Base-by-base conservation (phyloP, 2,113 vertebrate species). In the Sphyrna mokarran region DNA sequence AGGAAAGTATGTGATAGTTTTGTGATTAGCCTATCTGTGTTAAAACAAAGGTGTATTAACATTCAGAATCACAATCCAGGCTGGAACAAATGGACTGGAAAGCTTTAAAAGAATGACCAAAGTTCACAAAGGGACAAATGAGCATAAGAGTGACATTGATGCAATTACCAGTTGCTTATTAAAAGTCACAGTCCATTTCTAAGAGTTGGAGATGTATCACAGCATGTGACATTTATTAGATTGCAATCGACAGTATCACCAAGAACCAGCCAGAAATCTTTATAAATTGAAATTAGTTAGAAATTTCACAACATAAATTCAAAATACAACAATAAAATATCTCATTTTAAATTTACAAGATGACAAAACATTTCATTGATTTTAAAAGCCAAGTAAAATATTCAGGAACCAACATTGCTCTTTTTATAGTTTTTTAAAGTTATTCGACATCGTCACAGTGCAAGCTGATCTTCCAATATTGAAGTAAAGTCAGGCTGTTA, bases 211-310 rank as follows among this genome's bases (percentile, higher is more conserved):
- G 43, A 26, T 3, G 9, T 58, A 26, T 89, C 26, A 61, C 33
- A 94, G 18, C 91, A 94, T 20, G 18, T 95, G 69, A 13, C 68
- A 95, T 95, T 72, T 95, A 76, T 95, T 95, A 16, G 14, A 54
- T 72, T 70, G 16, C 14, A 11, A 94, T 94, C 69, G 22, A 94
- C 63, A 69, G 9, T 10, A 94, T 69, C n/a, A 68, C 8, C 91
- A 94, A 43, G 11, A 90, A 3, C 6, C 63, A 94, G 7, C 2
- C 37, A 43, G 66, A 13, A 94, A 69, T 11, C 61, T 43, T 70
- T 94, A 68, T 20, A 23, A 76, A 94, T 94, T 40, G n/a, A 90
- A 90, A 11, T 43, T 43, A 72, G 18, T 83, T 90, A 90, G 40
- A 90, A 61, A 90, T 90, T 90, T 90, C 48, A 90, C 87, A 95